A percentile compares a stretch with the other conserved stretches of the same genome.
Evolutionary conservation across 1,140 invertebrate species (phyloP).

Genomic region (Teleogryllus occipitalis): DNA sequence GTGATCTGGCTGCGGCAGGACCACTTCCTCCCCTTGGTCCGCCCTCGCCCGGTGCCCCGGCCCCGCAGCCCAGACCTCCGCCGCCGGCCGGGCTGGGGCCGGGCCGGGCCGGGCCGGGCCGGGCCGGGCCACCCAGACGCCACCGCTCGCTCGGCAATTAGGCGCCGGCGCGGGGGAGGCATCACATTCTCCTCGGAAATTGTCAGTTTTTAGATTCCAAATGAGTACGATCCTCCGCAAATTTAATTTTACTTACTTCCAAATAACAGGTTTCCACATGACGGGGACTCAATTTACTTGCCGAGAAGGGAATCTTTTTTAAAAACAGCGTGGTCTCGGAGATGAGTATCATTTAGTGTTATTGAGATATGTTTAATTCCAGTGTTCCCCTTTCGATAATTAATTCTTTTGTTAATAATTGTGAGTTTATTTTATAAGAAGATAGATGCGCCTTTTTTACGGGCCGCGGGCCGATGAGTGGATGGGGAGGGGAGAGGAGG

Average conservation of each 20-base stretch:
- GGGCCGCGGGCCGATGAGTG: too few relatives aligned
- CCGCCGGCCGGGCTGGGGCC: too few relatives aligned
- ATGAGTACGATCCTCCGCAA: not conserved
- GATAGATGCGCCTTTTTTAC: not conserved
- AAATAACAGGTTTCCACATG: not conserved
- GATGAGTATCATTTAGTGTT: not conserved
- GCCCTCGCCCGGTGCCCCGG: too few relatives aligned
- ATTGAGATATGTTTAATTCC: not conserved
- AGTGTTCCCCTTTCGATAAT: not conserved
- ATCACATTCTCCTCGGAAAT: not conserved
- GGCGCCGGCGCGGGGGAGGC: too few relatives aligned
- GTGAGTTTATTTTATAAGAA: not conserved
- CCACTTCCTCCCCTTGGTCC: too few relatives aligned
- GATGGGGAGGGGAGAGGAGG: too few relatives aligned
- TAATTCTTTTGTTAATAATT: not conserved
- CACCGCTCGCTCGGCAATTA: not conserved
- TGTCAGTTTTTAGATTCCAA: not conserved
- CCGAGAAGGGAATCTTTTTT: not conserved
- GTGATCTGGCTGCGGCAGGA: too few relatives aligned
- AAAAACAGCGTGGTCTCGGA: not conserved
- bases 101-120: too few relatives aligned
- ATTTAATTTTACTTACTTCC: slow-evolving; percentile 2
- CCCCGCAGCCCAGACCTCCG: too few relatives aligned
- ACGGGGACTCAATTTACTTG: not conserved
- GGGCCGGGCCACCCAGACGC: not conserved